These are phyloP conservation scores for Hemicrepidius hirtus DNA, from an alignment of 2,888 invertebrate species.

Conservation along the genomic window DNA sequence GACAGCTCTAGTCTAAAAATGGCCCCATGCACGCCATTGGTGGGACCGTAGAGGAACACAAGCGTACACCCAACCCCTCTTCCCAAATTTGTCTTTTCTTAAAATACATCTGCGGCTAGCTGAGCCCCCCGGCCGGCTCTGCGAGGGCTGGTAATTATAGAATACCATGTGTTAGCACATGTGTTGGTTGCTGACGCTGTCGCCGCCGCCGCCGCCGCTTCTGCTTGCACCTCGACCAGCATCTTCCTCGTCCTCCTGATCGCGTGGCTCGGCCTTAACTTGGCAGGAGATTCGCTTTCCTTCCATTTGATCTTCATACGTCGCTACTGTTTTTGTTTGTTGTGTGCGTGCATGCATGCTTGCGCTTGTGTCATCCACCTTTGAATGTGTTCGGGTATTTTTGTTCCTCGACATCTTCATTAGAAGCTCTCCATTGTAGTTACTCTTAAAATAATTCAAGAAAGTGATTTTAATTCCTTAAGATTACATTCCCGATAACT, in stretches of 20 bases:
- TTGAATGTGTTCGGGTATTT: background rate
- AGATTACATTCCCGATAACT: no score
- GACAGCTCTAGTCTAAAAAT: constrained; percentile 71
- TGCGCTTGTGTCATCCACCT: constrained; percentile 44
- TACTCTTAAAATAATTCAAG: no score
- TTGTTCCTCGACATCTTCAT: background rate
- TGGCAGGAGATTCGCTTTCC: constrained; percentile 43
- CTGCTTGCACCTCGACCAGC: background rate
- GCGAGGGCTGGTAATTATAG: constrained; percentile 60
- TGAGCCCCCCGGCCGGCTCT: constrained; percentile 61
- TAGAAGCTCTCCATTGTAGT: no score
- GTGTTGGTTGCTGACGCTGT: constrained; percentile 44
- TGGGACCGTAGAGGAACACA: constrained; percentile 61
- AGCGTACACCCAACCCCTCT: constrained; percentile 70
- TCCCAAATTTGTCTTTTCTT: constrained; percentile 90
- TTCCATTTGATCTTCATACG: constrained; percentile 43
- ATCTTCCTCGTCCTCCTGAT: background rate
- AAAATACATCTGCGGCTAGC: constrained; percentile 79
- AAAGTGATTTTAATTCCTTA: no score
- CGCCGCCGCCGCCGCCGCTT: constrained; percentile 22
- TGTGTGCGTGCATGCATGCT: constrained; percentile 25
- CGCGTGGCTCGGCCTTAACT: constrained; percentile 36
- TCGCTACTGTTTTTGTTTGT: constrained; percentile 53
- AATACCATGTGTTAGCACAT: constrained; percentile 58
- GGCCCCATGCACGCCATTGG: constrained; percentile 71